Percentiles rank a stretch among this genome's conserved stretches.
Conservation (phyloP, 2,888 invertebrate genomes). For the Drosophila neutralis region DNA sequence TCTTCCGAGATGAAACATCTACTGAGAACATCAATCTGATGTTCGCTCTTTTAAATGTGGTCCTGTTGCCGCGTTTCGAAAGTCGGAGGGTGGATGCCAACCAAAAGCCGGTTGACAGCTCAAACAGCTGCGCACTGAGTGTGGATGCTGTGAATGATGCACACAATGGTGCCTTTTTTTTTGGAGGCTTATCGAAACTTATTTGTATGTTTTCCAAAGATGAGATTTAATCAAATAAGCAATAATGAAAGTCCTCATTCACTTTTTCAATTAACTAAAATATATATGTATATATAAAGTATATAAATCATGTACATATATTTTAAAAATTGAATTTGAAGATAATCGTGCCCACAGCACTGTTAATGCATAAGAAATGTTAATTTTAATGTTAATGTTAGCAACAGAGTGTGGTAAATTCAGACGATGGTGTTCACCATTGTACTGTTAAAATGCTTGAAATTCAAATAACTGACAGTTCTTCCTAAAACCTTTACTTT, state of each 20-base stretch:
- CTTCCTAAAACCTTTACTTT: background rate
- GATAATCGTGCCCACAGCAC: background rate
- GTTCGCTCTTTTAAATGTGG: conserved; percentile 59
- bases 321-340: background rate
- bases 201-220: background rate
- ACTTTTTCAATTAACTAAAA: background rate
- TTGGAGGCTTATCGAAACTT: background rate
- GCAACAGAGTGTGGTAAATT: background rate
- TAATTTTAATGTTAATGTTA: background rate
- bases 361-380: background rate
- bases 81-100: conserved; percentile 46
- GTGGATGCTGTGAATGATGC: conserved; percentile 43
- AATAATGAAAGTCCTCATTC: background rate
- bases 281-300: background rate
- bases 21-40: conserved; percentile 53
- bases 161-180: background rate
- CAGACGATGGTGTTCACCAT: background rate
- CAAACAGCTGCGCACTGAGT: conserved; percentile 51
- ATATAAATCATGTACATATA: background rate
- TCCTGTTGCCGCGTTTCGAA: conserved; percentile 64
- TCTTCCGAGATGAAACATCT: conserved; percentile 55
- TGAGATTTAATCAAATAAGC: background rate
- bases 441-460: background rate
- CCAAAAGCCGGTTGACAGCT: conserved; percentile 75
- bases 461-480: background rate